Base-by-base conservation (phyloP, 1,140 invertebrate species). In the Scaptomyza hsui region DNA sequence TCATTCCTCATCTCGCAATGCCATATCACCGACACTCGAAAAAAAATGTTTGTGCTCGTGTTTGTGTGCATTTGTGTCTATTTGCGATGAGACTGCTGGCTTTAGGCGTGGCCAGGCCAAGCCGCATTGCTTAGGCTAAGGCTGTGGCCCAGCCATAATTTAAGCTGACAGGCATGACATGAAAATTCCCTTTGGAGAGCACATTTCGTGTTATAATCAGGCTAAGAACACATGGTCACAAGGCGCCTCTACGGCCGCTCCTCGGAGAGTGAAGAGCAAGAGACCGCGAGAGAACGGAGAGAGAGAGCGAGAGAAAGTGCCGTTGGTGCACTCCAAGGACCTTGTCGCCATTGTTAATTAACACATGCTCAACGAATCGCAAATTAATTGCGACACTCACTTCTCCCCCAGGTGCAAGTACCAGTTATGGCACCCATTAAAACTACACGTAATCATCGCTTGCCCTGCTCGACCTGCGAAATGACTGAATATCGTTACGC, bases 361-460 rank as follows among this genome's bases (percentile, higher is more conserved):
- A 90, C 81, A 89, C 81, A 80, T 89, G 88, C 78, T 89, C 88
- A 78, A 79, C 86, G 86, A 88, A 90, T 90, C 88, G 86, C 89
- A 90, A 89, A 90, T 89, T 88, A 90, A 90, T 89, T 90, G 86
- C 83, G 69, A 68, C 82, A 73, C 72, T 81, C 85, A 72, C 60
- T 65, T 72, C 47, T 59, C 80, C 72, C 59, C 44, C 32, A 57
- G 55, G 12, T 19, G 48, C 53, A 47, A 78, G 45, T 63, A 57
- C 69, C 56, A 55, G 42, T 21, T 67, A 26, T 32, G 42, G 26
- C 16, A 59, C 29, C 53, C 9, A 26, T 16, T 16, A 24, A 44
- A 53, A 29, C 35, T 53, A 32, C 24, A 13, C 6, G 21, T 16
- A 32, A 2, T 21, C 13, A 4, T 21, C 13, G 57, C 6, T 21